These are phyloP conservation scores for Aradus depressus DNA, from an alignment of 2,888 invertebrate genomes.

Conservation along the genomic window DNA sequence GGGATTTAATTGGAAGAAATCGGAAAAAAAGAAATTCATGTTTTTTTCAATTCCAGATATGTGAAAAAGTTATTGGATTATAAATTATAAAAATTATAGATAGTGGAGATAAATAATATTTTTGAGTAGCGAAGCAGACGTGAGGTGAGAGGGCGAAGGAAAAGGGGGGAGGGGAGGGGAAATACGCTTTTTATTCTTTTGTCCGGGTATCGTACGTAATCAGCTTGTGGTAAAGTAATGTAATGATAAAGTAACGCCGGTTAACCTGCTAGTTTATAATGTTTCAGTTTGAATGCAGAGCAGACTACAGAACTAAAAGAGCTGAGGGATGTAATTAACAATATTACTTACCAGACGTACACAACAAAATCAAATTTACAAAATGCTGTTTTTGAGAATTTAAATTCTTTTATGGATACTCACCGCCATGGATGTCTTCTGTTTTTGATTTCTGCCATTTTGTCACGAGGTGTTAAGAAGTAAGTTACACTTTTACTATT, in stretches of 20 bases:
- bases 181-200: too few relatives aligned
- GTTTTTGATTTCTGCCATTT: conserved; percentile 20
- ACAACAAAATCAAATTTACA: conserved; percentile 13
- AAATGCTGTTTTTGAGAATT: conserved; percentile 8
- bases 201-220: too few relatives aligned
- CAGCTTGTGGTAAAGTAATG: too few relatives aligned
- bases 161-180: too few relatives aligned
- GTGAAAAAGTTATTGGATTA: too few relatives aligned
- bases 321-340: conserved; percentile 2
- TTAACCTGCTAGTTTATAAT: neutral
- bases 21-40: too few relatives aligned
- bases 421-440: conserved; percentile 19
- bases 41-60: too few relatives aligned
- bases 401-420: conserved; percentile 12
- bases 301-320: neutral
- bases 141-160: too few relatives aligned
- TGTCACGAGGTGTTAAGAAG: conserved; percentile 23
- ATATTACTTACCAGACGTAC: neutral
- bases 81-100: too few relatives aligned
- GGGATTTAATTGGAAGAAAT: too few relatives aligned
- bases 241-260: neutral
- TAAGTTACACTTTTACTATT: conserved; percentile 11
- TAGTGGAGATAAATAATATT: too few relatives aligned
- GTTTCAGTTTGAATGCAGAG: neutral
- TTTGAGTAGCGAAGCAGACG: too few relatives aligned